Conservation (phyloP, 2,888 invertebrate species). For the Macaria notata region DNA sequence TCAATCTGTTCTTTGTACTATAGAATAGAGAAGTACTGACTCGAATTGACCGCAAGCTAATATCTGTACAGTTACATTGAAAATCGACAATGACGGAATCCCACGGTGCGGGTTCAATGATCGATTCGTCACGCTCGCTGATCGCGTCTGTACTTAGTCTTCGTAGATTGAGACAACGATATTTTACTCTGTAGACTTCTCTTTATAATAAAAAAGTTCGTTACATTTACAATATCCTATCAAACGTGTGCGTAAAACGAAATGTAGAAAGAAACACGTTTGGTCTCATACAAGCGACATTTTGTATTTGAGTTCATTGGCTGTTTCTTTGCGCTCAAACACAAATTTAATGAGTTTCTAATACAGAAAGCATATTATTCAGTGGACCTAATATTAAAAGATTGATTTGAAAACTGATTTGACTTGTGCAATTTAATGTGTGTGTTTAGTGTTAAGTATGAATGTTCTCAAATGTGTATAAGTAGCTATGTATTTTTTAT, state of each 20-base stretch:
- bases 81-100: constrained; percentile 67
- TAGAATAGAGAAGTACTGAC: constrained; percentile 13
- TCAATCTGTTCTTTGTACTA: constrained; percentile 23
- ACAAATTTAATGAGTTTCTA: too few species aligned
- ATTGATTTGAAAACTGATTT: too few species aligned
- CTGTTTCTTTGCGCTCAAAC: not conserved
- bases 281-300: constrained; percentile 27
- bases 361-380: too few species aligned
- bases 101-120: constrained; percentile 70
- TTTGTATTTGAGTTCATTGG: not conserved
- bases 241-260: not conserved
- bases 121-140: constrained; percentile 63
- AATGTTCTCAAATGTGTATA: too few species aligned
- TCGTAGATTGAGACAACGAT: not conserved
- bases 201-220: too few species aligned
- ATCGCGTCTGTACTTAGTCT: constrained; percentile 45
- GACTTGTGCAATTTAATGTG: too few species aligned
- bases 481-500: too few species aligned
- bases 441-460: too few species aligned
- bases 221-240: too few species aligned
- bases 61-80: constrained; percentile 67
- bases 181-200: not conserved
- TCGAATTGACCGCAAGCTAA: constrained; percentile 53
- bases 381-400: too few species aligned
- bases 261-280: not conserved